phyloP scores from a whole-genome alignment of 2,113 vertebrate species.

The Canis aureus region DNA sequence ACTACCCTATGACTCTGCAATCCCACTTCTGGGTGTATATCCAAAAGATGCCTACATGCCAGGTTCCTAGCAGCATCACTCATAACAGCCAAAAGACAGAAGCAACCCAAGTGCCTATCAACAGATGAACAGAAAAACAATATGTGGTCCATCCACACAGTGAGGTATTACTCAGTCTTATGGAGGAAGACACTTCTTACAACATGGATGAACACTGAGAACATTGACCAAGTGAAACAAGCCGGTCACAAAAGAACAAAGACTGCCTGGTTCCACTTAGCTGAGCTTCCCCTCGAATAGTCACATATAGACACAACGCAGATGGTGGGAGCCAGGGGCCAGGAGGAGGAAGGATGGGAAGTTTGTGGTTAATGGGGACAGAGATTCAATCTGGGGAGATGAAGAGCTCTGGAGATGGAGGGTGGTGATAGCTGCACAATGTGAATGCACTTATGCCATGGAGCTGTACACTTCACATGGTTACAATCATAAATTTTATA shows the following conservation, averaged over 20 bases:
- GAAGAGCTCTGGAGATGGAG: fast-evolving
- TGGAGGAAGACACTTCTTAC: neutral
- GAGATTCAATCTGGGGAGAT: neutral
- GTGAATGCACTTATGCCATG: fast-evolving
- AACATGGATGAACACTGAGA: fast-evolving
- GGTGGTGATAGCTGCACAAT: fast-evolving
- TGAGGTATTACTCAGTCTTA: fast-evolving
- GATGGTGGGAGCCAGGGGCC: neutral
- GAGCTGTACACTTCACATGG: fast-evolving
- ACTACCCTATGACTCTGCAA: neutral
- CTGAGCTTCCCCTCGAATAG: neutral
- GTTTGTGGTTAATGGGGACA: fast-evolving
- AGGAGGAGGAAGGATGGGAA: fast-evolving
- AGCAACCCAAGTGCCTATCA: neutral
- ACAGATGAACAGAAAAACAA: neutral
- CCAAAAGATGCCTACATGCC: fast-evolving
- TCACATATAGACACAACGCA: neutral
- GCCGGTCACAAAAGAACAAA: too few species aligned
- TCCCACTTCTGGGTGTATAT: fast-evolving
- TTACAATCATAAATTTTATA: fast-evolving
- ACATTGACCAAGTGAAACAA: fast-evolving
- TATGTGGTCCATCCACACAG: fast-evolving
- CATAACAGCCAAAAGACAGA: neutral
- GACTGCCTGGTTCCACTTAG: fast-evolving
- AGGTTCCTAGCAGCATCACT: fast-evolving